Evolutionary conservation across 1,140 invertebrate species (phyloP).

Genomic region (Oscheius sp.): DNA sequence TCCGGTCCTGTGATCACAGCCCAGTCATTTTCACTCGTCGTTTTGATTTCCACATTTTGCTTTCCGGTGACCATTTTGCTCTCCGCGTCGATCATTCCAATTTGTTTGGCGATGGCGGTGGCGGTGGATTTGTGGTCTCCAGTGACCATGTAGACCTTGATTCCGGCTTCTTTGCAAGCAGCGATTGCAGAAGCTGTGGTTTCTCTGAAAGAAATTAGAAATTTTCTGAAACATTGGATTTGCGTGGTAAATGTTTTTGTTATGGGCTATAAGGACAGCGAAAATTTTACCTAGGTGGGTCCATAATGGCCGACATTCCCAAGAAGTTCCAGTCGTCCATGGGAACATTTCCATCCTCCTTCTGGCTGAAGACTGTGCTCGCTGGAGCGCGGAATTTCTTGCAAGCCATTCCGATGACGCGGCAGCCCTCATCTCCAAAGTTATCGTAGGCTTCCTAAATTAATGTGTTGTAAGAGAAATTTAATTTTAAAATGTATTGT

Average conservation of each 20-base stretch:
- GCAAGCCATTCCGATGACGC: constrained; percentile 53
- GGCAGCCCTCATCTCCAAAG: constrained; percentile 49
- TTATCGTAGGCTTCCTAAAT: constrained; percentile 45
- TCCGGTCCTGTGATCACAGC: constrained; percentile 50
- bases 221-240: neutral
- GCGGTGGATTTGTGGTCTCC: constrained; percentile 57
- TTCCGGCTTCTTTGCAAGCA: constrained; percentile 52
- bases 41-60: neutral
- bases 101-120: constrained; percentile 55
- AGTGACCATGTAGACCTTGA: constrained; percentile 59
- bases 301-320: constrained; percentile 51
- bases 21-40: constrained; percentile 37
- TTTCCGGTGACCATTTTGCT: neutral
- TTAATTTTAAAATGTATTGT: too few relatives aligned
- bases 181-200: constrained; percentile 48
- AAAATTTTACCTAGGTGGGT: constrained; percentile 36
- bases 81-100: constrained; percentile 46
- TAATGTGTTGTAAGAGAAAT: too few relatives aligned
- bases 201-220: constrained; percentile 3
- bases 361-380: constrained; percentile 34
- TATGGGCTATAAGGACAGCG: neutral
- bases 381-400: constrained; percentile 42
- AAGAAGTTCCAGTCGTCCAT: constrained; percentile 44
- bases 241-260: neutral
- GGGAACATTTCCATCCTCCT: constrained; percentile 44